Conservation (phyloP, 2,797 vertebrate species). For the Siniperca scherzeri region DNA sequence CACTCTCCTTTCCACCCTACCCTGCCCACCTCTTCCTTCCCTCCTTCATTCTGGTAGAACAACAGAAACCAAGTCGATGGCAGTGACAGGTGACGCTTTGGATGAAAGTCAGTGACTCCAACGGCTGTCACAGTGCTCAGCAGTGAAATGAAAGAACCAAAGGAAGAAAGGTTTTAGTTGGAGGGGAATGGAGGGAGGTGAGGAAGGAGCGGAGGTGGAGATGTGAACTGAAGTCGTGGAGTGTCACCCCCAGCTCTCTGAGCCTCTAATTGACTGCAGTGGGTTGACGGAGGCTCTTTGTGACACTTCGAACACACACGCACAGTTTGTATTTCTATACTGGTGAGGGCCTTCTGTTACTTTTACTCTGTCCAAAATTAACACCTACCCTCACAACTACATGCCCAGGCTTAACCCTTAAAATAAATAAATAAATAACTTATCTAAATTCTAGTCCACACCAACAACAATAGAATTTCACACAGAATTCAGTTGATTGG, state of each 20-base stretch:
- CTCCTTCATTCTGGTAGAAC: conserved; percentile 53
- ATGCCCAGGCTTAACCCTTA: neutral
- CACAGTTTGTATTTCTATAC: conserved; percentile 19
- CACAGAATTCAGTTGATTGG: neutral
- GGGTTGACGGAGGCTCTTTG: conserved; percentile 62
- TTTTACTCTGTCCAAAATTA: conserved; percentile 9
- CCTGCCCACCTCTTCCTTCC: neutral
- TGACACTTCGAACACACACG: conserved; percentile 53
- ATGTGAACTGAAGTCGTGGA: conserved; percentile 65
- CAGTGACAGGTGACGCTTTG: conserved; percentile 71
- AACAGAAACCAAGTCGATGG: conserved; percentile 62
- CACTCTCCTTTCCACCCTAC: conserved; percentile 5
- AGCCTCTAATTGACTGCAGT: conserved; percentile 74
- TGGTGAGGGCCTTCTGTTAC: conserved; percentile 29
- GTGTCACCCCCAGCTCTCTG: conserved; percentile 55
- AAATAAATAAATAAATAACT: neutral
- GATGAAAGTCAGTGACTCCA: conserved; percentile 69
- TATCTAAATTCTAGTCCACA: neutral
- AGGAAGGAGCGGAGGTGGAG: conserved; percentile 63
- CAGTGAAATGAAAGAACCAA: conserved; percentile 46
- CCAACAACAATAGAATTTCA: neutral
- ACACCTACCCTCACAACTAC: neutral
- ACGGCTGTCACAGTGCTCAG: conserved; percentile 65
- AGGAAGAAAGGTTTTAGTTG: conserved; percentile 59
- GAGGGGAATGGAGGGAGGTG: conserved; percentile 44